phyloP scores from a whole-genome alignment of 2,113 vertebrate genomes.

The Nesospiza acunhae region DNA sequence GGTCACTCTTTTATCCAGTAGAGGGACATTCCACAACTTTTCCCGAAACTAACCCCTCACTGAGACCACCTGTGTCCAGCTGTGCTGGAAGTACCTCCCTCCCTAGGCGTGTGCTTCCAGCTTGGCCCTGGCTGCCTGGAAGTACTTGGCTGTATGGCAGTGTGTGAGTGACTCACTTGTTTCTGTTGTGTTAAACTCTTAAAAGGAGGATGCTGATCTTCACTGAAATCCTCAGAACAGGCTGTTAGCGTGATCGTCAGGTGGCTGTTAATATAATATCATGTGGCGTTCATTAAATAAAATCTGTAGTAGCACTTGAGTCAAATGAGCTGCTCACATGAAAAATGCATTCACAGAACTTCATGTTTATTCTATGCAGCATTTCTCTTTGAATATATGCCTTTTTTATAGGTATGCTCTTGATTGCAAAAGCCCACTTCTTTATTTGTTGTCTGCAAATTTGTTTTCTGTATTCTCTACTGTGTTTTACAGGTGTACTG shows the following conservation, averaged over 20 bases:
- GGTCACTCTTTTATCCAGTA: not conserved
- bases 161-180: accelerated
- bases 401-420: not conserved
- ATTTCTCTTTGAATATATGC: not conserved
- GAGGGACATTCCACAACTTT: not conserved
- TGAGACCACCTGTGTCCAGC: not conserved
- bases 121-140: accelerated
- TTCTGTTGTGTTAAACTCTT: not conserved
- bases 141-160: accelerated
- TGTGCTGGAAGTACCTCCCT: not conserved
- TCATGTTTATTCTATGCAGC: not conserved
- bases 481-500: not conserved
- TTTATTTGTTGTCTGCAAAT: not conserved
- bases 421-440: not conserved
- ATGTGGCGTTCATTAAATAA: not conserved
- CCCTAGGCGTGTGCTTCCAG: accelerated
- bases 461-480: not conserved
- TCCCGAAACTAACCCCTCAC: accelerated
- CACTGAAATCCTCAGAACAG: not conserved
- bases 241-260: not conserved
- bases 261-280: not conserved
- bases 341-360: not conserved
- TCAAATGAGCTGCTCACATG: not conserved
- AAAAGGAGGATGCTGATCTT: not conserved
- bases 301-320: not conserved